Evolutionary conservation across 1,140 invertebrate genomes (phyloP).

Genomic region (Drosophila obscura): DNA sequence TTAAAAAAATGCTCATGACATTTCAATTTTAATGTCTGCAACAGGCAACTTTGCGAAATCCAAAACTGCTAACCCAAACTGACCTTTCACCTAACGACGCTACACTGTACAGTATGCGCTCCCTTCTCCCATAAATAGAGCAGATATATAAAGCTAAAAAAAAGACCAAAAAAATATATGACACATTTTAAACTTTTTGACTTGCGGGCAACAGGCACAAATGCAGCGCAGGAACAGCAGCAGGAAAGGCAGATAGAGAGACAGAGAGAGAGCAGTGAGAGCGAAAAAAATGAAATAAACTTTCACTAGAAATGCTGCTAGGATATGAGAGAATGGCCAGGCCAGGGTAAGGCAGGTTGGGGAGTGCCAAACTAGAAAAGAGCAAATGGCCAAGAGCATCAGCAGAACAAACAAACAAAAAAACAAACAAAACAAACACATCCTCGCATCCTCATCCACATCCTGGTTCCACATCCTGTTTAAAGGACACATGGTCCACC

Average conservation of each 20-base stretch:
- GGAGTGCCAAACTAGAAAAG: slow-evolving; percentile 30
- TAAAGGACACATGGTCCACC: slow-evolving; percentile 33
- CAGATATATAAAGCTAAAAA: slow-evolving; percentile 43
- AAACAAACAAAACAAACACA: slow-evolving; percentile 39
- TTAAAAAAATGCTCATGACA: slow-evolving; percentile 23
- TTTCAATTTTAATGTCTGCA: slow-evolving; percentile 46
- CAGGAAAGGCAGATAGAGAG: no score
- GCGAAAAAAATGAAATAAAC: slow-evolving; percentile 47
- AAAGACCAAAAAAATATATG: slow-evolving; percentile 34
- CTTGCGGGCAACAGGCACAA: neutral
- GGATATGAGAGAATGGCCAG: slow-evolving; percentile 21
- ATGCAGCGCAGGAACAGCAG: no score
- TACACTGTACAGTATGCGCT: no score
- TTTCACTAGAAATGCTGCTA: slow-evolving; percentile 27
- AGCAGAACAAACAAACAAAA: slow-evolving; percentile 42
- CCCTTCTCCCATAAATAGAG: neutral
- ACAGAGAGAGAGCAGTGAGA: neutral
- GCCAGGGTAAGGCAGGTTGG: slow-evolving; percentile 12
- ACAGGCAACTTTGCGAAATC: slow-evolving; percentile 23
- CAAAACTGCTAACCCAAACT: neutral
- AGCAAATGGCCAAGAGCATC: slow-evolving; percentile 55
- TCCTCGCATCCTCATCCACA: slow-evolving; percentile 8
- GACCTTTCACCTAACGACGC: neutral
- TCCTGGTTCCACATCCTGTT: slow-evolving; percentile 24
- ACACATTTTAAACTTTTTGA: slow-evolving; percentile 62